Percentiles rank a stretch among this genome's conserved stretches.
Evolutionary conservation across 2,888 invertebrate species (phyloP).

Genomic region (Zele albiditarsus): DNA sequence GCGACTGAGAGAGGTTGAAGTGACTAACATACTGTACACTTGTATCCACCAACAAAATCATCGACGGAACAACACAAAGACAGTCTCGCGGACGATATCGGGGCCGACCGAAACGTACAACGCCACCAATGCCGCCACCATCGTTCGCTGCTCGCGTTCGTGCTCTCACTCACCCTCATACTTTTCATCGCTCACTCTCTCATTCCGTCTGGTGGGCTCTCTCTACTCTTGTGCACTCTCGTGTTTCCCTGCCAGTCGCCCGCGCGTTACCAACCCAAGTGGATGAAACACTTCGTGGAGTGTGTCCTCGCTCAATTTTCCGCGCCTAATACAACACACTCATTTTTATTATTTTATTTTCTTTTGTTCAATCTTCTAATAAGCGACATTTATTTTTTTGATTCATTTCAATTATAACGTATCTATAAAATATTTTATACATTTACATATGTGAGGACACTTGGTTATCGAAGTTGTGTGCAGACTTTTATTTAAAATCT

Average conservation of each 20-base stretch:
- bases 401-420: too few relatives aligned
- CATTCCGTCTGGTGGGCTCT: constrained; percentile 2
- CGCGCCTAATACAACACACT: constrained; percentile 38
- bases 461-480: too few relatives aligned
- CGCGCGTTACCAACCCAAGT: constrained; percentile 69
- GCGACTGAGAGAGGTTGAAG: too few relatives aligned
- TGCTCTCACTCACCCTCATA: constrained; percentile 10
- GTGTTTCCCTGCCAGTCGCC: constrained; percentile 62
- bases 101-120: constrained; percentile 41
- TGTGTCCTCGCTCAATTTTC: constrained; percentile 56
- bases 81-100: constrained; percentile 19
- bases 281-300: constrained; percentile 62
- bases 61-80: not conserved
- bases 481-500: too few relatives aligned
- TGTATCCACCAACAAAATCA: not conserved
- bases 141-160: constrained; percentile 43
- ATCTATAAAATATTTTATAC: too few relatives aligned
- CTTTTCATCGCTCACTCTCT: not conserved
- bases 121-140: constrained; percentile 50
- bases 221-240: constrained; percentile 21
- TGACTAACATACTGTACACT: too few relatives aligned
- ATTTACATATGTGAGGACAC: too few relatives aligned
- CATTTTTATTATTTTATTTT: constrained; percentile 33
- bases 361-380: constrained; percentile 1
- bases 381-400: too few relatives aligned